Conservation (phyloP, 2,113 vertebrate genomes). For the Pterocles gutturalis region DNA sequence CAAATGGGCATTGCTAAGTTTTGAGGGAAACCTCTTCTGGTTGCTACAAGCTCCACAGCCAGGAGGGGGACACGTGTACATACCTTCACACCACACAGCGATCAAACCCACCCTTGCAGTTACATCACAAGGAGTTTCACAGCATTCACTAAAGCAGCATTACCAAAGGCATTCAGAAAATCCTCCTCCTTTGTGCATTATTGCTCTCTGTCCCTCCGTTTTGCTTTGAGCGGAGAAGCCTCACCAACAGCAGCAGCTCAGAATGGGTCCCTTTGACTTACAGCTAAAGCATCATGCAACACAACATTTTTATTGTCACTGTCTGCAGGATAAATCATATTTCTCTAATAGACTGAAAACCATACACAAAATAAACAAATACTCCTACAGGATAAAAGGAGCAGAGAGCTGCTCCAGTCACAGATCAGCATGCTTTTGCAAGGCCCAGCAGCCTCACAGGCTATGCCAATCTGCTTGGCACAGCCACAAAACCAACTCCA, state of each 20-base stretch:
- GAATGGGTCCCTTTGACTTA: not conserved
- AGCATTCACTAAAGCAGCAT: not conserved
- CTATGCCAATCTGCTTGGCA: not conserved
- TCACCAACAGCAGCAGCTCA: fast-evolving
- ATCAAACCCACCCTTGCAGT: not conserved
- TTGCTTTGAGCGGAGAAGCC: not conserved
- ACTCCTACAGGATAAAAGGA: not conserved
- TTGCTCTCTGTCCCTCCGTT: not conserved
- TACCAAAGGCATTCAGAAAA: not conserved
- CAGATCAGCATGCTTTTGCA: not conserved
- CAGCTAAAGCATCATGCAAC: not conserved
- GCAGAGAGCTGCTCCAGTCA: not conserved
- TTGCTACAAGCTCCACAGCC: not conserved
- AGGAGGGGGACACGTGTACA: fast-evolving
- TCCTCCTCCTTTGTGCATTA: not conserved
- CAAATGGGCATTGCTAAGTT: fast-evolving
- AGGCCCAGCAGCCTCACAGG: not conserved
- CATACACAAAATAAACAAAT: conserved; percentile 7
- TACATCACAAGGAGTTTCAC: not conserved
- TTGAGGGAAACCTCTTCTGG: not conserved
- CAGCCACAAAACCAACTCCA: not conserved
- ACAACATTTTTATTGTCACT: not conserved
- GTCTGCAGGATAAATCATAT: not conserved
- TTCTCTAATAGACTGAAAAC: conserved; percentile 10
- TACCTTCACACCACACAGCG: fast-evolving